phyloP scores from a whole-genome alignment of 2,113 vertebrate genomes.

The Anas platyrhynchos region DNA sequence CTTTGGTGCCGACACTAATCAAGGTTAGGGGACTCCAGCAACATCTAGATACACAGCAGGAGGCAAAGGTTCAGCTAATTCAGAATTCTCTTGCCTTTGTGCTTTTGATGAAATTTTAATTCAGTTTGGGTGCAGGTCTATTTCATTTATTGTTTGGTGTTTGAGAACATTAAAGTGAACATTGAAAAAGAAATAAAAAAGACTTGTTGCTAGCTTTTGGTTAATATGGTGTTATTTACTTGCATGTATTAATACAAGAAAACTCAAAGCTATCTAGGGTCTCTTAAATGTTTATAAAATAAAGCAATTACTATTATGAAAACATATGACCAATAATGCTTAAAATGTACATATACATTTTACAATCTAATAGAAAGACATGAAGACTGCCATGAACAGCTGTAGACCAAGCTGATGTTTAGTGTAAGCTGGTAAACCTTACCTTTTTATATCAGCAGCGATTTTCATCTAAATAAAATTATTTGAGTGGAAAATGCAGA shows the following conservation, averaged over 20 bases:
- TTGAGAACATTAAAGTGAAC: constrained; percentile 27
- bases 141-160: constrained; percentile 16
- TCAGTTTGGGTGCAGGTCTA: constrained; percentile 48
- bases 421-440: background rate
- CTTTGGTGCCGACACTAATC: constrained; percentile 68
- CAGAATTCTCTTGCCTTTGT: constrained; percentile 53
- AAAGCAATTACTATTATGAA: background rate
- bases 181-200: background rate
- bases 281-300: background rate
- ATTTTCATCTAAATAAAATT: background rate
- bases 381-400: background rate
- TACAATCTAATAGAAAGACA: background rate
- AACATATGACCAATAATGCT: background rate
- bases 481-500: background rate
- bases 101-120: constrained; percentile 73
- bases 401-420: background rate
- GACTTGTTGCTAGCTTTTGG: background rate
- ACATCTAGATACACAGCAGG: constrained; percentile 62
- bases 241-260: background rate
- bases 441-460: background rate
- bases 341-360: background rate
- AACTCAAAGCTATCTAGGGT: background rate
- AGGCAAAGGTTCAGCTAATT: constrained; percentile 63
- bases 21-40: constrained; percentile 54
- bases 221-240: constrained; percentile 19